A percentile compares a stretch with the other conserved stretches of the same genome.
Evolutionary conservation across 2,113 vertebrate species (phyloP).

Genomic region (Boulengeromyrus knoepffleri): DNA sequence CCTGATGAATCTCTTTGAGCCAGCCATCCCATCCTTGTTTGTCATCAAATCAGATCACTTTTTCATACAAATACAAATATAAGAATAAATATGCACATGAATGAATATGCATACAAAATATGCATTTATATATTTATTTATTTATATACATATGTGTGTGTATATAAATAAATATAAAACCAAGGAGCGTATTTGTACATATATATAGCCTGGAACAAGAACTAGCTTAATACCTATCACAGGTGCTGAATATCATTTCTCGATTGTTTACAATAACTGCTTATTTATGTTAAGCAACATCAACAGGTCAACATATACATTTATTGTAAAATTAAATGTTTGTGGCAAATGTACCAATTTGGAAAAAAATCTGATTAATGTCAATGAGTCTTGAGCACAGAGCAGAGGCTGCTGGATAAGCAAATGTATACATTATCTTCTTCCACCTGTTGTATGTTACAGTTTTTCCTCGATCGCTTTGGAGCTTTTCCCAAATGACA

Average conservation of each 20-base stretch:
- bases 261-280: background rate
- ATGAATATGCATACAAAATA: no score
- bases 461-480: background rate
- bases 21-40: background rate
- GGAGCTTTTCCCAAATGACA: background rate
- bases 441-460: background rate
- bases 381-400: background rate
- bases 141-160: no score
- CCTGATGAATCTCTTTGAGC: background rate
- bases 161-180: no score
- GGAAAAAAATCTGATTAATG: background rate
- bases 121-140: no score
- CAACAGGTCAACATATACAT: background rate
- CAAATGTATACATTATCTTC: background rate
- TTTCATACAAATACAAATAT: no score
- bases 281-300: background rate
- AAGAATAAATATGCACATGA: no score
- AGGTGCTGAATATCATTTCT: background rate
- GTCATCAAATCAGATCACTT: background rate
- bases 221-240: background rate
- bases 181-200: background rate
- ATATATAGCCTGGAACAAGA: background rate
- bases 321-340: background rate
- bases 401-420: background rate
- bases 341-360: background rate